Evolutionary conservation across 2,888 invertebrate species (phyloP), one percentile per base, ranked within the genome.

Genomic region (Panzeria rudis): DNA sequence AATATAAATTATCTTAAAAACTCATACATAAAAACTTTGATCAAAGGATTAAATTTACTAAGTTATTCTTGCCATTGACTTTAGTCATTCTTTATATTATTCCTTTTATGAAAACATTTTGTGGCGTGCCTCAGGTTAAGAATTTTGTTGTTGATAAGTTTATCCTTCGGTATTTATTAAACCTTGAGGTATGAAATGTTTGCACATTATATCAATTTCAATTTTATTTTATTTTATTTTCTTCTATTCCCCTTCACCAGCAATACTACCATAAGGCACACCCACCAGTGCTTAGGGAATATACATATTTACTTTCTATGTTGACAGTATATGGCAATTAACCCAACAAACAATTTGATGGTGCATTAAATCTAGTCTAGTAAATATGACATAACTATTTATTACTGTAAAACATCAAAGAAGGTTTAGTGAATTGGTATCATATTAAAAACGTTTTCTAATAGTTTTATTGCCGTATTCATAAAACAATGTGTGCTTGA

Each of bases 181-280:
- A 64, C 52, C 71, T 69, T 69, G 52, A 52, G 62, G 35, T 71
- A 77, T 64, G 20, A 77, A 20, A 71, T 83, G 66, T 77, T 78
- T 83, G 54, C 62, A 64, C 20, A 44, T 62, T 59, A 59, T 47
- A 71, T 66, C 62, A 77, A 59, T 68, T 71, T 56, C 54, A 32
- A 75, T 61, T 41, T 66, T 52, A 68, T 68, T 56, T 68, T 81
- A 61, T 81, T 69, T 20, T 17, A 54, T 56, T 44, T 11, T 62
- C 15, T 82, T 52, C 66, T 47, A 44, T 52, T 20, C 25, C 29
- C 29, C 17, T 62, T 41, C 23, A n/a, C 44, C 44, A 73, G 32
- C 25, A 69, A n/a, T 44, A 75, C 62, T 52, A 52, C 56, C 20
- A 59, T 50, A 47, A 44, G 56, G 68, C 80, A 59, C 73, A 73